Evolutionary conservation across 2,888 invertebrate species (phyloP), one percentile per base, ranked within the genome.

Genomic region (Labia minor): DNA sequence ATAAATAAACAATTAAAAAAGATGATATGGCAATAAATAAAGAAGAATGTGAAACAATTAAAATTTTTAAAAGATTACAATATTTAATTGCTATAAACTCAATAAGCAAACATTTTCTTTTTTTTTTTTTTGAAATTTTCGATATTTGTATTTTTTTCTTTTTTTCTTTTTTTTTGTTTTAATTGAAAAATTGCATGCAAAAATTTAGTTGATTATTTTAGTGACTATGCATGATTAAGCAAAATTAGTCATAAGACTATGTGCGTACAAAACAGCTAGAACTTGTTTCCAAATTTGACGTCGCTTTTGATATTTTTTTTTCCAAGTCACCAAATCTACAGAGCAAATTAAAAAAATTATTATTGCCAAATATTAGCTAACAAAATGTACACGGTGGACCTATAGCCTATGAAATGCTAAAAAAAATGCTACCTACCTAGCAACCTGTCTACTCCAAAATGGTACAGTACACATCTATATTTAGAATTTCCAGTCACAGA

Each of bases 211-310:
- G 16, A 49, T 49, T n/a, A 26, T 26, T 49, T 49, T 49, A 49
- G 49, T 49, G 49, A 49, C 49, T 49, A 49, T 49, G 49, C 49
- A 49, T 49, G 49, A 49, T 49, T 49, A 49, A 49, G 49, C 49
- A 49, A 49, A 49, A 49, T 49, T 49, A 49, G 49, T 49, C 49
- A 49, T 11, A 49, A 49, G 49, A n/a, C 49, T 49, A 49, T 49
- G 49, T 49, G 49, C 49, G 49, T 16, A 49, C 49, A 49, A 49
- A 49, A 49, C 49, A 49, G 49, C 49, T 49, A 49, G 49, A 49
- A 49, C 16, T 49, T 16, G 49, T n/a, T 49, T 49, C 49, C 14
- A 49, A 49, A 49, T 49, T 14, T 49, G 49, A 49, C 2, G 49
- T n/a, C 49, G 49, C 49, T 49, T 26, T 49, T 49, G 49, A n/a